phyloP scores from a whole-genome alignment of 2,113 vertebrate genomes.

The Meriones unguiculatus region DNA sequence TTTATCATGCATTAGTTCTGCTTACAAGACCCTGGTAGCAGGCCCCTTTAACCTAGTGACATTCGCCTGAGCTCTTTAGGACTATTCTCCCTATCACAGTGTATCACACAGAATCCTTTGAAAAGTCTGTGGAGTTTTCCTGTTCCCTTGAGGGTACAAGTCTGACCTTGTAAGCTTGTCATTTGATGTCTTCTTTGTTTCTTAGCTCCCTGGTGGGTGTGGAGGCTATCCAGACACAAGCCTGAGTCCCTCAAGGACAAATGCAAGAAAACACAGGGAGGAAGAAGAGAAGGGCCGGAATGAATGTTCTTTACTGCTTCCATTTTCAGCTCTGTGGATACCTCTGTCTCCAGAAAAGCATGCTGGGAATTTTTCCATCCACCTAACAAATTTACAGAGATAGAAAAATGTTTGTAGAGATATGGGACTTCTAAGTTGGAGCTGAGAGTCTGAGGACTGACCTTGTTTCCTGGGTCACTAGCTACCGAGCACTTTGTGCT shows the following conservation, averaged over 20 bases:
- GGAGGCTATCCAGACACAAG: too few species aligned
- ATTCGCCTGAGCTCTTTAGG: too few species aligned
- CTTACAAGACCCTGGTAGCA: neutral
- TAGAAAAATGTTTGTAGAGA: neutral
- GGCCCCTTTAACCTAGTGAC: neutral
- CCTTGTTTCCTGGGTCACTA: neutral
- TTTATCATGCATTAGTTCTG: neutral
- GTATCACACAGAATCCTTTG: neutral
- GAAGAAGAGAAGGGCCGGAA: too few species aligned
- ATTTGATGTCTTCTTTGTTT: neutral
- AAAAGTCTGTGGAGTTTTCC: neutral
- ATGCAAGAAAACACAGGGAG: too few species aligned
- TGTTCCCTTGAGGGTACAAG: neutral
- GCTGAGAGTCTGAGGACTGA: neutral
- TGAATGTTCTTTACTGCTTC: too few species aligned
- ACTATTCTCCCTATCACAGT: fast-evolving
- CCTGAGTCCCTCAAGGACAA: too few species aligned
- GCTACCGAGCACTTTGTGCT: neutral
- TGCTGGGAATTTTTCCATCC: too few species aligned
- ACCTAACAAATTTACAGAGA: too few species aligned
- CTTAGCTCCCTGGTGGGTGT: too few species aligned
- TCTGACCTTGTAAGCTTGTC: neutral
- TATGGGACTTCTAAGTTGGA: neutral
- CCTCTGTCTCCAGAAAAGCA: too few species aligned
- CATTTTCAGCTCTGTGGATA: too few species aligned